phyloP scores from a whole-genome alignment of 2,113 vertebrate species.

The Corapipo altera region DNA sequence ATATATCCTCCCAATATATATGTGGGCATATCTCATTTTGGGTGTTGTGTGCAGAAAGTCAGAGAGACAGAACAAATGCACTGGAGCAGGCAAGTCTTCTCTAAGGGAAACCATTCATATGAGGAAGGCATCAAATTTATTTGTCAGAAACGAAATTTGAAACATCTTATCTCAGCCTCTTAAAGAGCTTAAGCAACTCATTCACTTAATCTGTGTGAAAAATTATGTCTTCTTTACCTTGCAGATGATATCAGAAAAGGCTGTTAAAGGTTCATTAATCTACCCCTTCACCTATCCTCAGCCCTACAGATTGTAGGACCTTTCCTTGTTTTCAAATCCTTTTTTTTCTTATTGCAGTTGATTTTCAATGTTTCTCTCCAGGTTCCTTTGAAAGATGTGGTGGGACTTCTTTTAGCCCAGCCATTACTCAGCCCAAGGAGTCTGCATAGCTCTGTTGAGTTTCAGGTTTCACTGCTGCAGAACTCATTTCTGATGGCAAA shows the following conservation, averaged over 20 bases:
- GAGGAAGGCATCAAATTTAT: neutral
- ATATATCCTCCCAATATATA: too few species aligned
- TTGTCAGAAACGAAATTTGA: neutral
- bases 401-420: neutral
- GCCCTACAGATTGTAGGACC: neutral
- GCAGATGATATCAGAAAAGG: neutral
- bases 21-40: neutral
- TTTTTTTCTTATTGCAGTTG: neutral
- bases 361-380: neutral
- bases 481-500: conserved; percentile 43
- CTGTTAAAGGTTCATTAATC: neutral
- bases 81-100: neutral
- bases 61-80: neutral
- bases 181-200: neutral
- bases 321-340: neutral
- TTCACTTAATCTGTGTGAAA: neutral
- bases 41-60: neutral
- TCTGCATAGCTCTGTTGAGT: neutral
- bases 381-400: neutral
- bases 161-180: neutral
- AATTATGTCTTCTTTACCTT: neutral
- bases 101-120: neutral
- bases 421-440: neutral
- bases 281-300: neutral
- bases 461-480: conserved; percentile 45